These are phyloP conservation scores for Pseudomugil gertrudae DNA, from an alignment of 2,797 vertebrate genomes.

Conservation along the genomic window DNA sequence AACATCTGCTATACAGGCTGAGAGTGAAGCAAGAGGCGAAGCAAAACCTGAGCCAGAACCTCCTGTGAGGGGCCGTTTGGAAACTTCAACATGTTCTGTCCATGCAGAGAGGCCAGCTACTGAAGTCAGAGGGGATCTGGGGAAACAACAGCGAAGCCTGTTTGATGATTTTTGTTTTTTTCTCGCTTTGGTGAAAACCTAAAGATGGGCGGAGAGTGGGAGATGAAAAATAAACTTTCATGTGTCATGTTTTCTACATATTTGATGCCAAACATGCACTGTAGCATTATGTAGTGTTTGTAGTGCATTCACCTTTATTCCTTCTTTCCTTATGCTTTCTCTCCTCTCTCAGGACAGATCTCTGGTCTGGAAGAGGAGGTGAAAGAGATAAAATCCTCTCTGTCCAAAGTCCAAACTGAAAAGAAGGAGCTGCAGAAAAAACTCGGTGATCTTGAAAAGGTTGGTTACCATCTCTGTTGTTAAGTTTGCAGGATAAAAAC, in stretches of 20 bases:
- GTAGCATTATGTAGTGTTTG: constrained; percentile 41
- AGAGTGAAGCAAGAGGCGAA: constrained; percentile 49
- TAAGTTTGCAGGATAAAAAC: background rate
- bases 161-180: constrained; percentile 31
- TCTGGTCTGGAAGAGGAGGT: constrained; percentile 88
- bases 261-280: constrained; percentile 27
- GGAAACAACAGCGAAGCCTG: constrained; percentile 57
- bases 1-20: constrained; percentile 67
- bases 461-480: constrained; percentile 47
- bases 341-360: constrained; percentile 80
- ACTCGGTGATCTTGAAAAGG: constrained; percentile 91
- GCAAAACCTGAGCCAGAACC: constrained; percentile 38
- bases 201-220: constrained; percentile 52
- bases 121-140: constrained; percentile 48
- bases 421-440: constrained; percentile 92
- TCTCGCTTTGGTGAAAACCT: constrained; percentile 20
- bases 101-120: constrained; percentile 13
- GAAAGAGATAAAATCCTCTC: constrained; percentile 84
- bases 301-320: no score
- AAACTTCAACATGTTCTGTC: constrained; percentile 42
- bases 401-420: constrained; percentile 85
- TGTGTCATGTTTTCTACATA: constrained; percentile 40
- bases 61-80: constrained; percentile 50
- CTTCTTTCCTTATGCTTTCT: constrained; percentile 6
- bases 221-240: constrained; percentile 52